Base-by-base conservation (phyloP, 2,888 invertebrate species). In the Drosophila eohydei region DNA sequence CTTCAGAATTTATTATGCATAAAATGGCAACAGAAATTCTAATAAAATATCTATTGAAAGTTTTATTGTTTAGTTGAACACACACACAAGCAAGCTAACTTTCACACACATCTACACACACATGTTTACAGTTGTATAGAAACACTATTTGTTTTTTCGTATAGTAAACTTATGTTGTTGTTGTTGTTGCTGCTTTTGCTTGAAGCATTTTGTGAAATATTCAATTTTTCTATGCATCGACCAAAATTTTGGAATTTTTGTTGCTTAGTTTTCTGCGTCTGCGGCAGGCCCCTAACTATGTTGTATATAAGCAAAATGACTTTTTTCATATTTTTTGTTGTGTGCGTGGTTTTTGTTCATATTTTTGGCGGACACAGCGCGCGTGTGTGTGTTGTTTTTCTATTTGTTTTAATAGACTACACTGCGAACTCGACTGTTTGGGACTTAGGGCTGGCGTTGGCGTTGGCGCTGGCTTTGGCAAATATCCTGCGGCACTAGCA, bases 31-130 rank as follows among this genome's bases (percentile, higher is more conserved):
- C 56, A 64, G 64, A 86, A 80, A 76, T 66, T 86, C 79, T 66
- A 86, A 83, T 88, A 83, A 90, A 90, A 88, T 83, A 68, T 88
- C 69, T 80, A 89, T 90, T 83, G 84, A 90, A 86, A 83, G 80
- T 84, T 84, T 74, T 89, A 85, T 88, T 86, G 80, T 75, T 85
- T 60, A 56, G 67, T 64, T 74, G 56, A 56, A 38, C 30, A 26
- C 55, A 52, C 38, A 58, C 28, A 6, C 46, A 48, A 16, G 26
- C 28, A 11, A 46, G 11, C 11, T 46, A 44, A 9, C 46, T 16
- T 38, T 28, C 28, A 30, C 46, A 36, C 44, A 55, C 30, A 38
- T 11, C 11, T 12, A 36, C 32, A 41, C 57, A 60, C 26, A 57
- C 51, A 63, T 41, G 48, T 21, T 8, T n/a, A 41, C 46, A 21